Conservation (phyloP, 2,797 vertebrate species). For the Pseudomugil gertrudae region DNA sequence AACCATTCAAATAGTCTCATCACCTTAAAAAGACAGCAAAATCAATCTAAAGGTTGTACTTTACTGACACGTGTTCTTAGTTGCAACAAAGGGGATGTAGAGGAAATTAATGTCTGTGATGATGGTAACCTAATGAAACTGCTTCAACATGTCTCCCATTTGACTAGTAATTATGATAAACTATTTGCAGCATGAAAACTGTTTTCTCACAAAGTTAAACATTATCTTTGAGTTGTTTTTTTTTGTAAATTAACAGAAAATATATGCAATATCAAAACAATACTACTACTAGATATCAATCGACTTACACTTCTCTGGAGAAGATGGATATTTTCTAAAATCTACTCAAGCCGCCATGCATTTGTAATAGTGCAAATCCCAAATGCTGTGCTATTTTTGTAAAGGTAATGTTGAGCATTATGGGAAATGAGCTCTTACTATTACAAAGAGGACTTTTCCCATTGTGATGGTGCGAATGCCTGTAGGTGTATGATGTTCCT, state of each 20-base stretch:
- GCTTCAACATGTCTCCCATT: conserved; percentile 14
- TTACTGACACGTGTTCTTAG: conserved; percentile 30
- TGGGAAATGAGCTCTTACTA: conserved; percentile 63
- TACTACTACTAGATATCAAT: background rate
- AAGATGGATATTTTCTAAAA: conserved; percentile 29
- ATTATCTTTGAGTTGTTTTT: background rate
- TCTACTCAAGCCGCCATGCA: conserved; percentile 21
- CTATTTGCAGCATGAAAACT: background rate
- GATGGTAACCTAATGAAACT: conserved; percentile 3
- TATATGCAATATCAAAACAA: background rate
- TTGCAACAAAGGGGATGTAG: conserved; percentile 25
- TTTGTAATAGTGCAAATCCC: conserved; percentile 28
- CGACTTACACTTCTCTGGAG: background rate
- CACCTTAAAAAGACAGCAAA: conserved; percentile 55
- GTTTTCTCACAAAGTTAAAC: background rate
- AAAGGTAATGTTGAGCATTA: conserved; percentile 43
- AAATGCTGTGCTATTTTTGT: conserved; percentile 51
- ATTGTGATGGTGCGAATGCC: conserved; percentile 50
- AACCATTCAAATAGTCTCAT: conserved; percentile 41
- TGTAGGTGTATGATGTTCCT: conserved; percentile 64
- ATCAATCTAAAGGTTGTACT: conserved; percentile 36
- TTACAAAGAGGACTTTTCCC: conserved; percentile 64
- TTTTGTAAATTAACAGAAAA: background rate
- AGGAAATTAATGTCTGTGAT: conserved; percentile 18
- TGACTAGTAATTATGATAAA: conserved; percentile 11